These are phyloP conservation scores for Leucopsar rothschildi DNA, from an alignment of 2,113 vertebrate species.

Conservation along the genomic window DNA sequence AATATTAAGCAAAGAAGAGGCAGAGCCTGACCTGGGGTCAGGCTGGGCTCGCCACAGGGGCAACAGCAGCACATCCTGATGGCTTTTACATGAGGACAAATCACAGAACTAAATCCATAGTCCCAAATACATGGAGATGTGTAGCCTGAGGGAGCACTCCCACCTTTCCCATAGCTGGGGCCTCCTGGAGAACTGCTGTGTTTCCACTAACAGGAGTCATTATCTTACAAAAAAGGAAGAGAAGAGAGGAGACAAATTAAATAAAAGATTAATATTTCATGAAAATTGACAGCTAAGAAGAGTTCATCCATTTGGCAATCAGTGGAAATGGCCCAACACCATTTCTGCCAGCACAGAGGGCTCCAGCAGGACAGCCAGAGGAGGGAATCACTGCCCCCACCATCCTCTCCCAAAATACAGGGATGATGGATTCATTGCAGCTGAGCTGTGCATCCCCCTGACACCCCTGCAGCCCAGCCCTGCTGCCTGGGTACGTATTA, in stretches of 20 bases:
- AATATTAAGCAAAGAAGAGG: neutral
- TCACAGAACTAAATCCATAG: neutral
- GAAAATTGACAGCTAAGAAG: neutral
- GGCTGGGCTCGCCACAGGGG: neutral
- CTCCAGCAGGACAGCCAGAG: neutral
- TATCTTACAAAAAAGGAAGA: neutral
- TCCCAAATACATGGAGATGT: neutral
- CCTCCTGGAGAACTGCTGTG: rapidly evolving
- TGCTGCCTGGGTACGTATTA: neutral
- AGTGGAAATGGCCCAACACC: neutral
- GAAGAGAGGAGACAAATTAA: neutral
- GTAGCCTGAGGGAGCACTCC: neutral
- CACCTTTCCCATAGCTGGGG: rapidly evolving
- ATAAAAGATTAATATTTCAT: neutral
- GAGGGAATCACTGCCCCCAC: neutral
- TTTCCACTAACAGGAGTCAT: neutral
- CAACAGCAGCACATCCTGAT: neutral
- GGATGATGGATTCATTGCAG: neutral
- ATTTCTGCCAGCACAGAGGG: neutral
- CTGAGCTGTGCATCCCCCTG: neutral
- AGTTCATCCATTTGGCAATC: neutral
- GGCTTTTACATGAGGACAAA: neutral
- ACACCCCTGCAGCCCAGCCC: neutral
- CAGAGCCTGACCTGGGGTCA: neutral
- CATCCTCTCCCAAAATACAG: neutral